Evolutionary conservation across 2,797 vertebrate species (phyloP).

Genomic region (Helostoma temminkii): DNA sequence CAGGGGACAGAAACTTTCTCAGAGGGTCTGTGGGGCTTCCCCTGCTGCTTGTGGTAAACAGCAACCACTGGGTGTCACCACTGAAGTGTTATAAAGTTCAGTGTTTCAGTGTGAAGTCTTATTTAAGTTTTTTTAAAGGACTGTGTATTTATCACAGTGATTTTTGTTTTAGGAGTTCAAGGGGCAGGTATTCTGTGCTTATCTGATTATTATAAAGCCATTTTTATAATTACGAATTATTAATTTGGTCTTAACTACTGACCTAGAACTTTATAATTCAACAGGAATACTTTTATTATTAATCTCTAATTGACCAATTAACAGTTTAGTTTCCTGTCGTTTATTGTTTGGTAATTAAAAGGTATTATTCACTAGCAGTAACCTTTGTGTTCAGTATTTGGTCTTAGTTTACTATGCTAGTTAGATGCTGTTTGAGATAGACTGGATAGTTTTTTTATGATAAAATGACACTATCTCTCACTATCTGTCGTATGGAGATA

Average conservation of each 20-base stretch:
- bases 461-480: neutral
- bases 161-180: neutral
- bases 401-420: too few species aligned
- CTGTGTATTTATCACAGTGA: neutral
- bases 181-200: neutral
- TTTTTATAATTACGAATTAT: too few species aligned
- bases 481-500: too few species aligned
- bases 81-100: slow-evolving; percentile 15
- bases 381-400: too few species aligned
- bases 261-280: too few species aligned
- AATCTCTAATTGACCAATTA: too few species aligned
- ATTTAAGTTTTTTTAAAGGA: neutral
- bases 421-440: too few species aligned
- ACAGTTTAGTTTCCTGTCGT: too few species aligned
- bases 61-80: slow-evolving; percentile 70
- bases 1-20: slow-evolving; percentile 7
- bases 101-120: neutral
- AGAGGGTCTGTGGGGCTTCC: slow-evolving; percentile 7
- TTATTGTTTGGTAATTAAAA: too few species aligned
- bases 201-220: neutral
- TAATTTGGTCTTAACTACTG: too few species aligned
- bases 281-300: too few species aligned
- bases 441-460: neutral
- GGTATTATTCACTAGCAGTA: too few species aligned
- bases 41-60: slow-evolving; percentile 13